Percentiles rank a stretch among this genome's conserved stretches.
phyloP scores from a whole-genome alignment of 2,113 vertebrate genomes.

The Aythya baeri region DNA sequence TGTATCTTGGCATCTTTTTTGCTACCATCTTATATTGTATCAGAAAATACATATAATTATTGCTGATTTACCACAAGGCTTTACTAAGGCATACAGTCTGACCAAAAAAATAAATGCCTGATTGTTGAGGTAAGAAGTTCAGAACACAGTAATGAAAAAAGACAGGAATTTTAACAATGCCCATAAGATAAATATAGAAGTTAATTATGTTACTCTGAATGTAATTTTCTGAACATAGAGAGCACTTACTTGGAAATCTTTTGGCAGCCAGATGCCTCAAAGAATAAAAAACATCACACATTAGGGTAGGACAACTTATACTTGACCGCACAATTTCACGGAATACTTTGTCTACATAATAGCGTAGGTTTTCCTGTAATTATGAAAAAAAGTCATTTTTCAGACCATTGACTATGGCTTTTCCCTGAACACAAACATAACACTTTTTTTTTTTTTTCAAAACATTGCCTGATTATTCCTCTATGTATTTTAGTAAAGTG shows the following conservation, averaged over 20 bases:
- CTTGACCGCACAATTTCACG: slow-evolving; percentile 93
- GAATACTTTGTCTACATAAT: slow-evolving; percentile 97
- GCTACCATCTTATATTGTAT: neutral
- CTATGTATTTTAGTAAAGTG: neutral
- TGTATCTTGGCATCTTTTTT: neutral
- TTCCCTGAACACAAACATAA: neutral
- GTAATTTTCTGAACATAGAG: neutral
- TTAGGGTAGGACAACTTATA: slow-evolving; percentile 94
- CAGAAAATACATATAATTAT: neutral
- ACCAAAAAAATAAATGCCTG: neutral
- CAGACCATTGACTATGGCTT: neutral
- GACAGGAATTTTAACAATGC: neutral
- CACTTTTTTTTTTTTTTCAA: neutral
- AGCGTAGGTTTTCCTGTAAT: slow-evolving; percentile 92
- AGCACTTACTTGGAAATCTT: slow-evolving; percentile 91
- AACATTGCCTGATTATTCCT: neutral
- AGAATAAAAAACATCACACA: slow-evolving; percentile 96
- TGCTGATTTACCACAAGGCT: neutral
- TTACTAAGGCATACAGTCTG: neutral
- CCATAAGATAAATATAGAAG: neutral
- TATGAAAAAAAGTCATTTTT: slow-evolving; percentile 45
- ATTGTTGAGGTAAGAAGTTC: neutral
- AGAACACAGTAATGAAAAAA: neutral
- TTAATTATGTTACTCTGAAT: neutral
- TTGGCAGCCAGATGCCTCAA: slow-evolving; percentile 91